A percentile compares a stretch with the other conserved stretches of the same genome.
Conservation (phyloP, 2,113 vertebrate species). For the Sturnira hondurensis region DNA sequence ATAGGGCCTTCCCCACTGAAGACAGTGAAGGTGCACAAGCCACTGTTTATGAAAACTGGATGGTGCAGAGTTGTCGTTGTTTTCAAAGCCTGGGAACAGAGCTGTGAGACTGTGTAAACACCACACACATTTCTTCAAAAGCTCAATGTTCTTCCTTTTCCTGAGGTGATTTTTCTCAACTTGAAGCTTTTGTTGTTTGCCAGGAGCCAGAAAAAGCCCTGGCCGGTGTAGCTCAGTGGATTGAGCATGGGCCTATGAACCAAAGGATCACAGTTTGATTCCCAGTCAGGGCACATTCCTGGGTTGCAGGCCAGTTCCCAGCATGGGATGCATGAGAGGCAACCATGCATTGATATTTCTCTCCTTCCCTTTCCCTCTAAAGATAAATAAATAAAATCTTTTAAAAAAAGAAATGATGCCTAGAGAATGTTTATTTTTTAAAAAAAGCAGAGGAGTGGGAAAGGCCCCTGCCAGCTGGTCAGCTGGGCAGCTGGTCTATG, state of each 20-base stretch:
- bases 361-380: no score
- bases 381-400: no score
- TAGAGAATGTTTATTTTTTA: no score
- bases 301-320: no score
- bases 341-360: no score
- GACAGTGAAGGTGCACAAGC: neutral
- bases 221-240: no score
- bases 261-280: no score
- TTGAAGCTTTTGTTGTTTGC: neutral
- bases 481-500: neutral
- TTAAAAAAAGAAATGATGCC: no score
- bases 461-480: neutral
- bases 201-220: neutral
- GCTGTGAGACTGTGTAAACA: neutral
- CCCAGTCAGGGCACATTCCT: no score
- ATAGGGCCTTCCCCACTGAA: neutral
- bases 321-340: no score
- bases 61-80: neutral
- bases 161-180: conserved; percentile 38
- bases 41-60: neutral
- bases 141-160: neutral
- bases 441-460: neutral
- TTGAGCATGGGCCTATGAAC: no score
- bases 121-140: neutral
- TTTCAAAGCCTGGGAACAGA: neutral